Evolutionary conservation across 2,797 vertebrate genomes (phyloP).

Genomic region (Karalla daura): DNA sequence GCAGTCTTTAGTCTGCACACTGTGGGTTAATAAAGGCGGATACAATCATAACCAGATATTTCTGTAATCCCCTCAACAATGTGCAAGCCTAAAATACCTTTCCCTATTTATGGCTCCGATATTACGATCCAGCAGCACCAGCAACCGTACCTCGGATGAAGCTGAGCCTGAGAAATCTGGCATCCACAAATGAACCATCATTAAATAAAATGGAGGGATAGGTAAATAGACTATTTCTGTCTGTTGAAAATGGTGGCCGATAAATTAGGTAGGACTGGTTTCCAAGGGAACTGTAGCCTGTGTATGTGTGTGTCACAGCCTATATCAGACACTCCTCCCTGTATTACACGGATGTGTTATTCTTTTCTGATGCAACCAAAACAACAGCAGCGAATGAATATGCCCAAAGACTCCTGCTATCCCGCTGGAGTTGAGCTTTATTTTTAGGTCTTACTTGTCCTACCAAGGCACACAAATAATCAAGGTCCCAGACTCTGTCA

Average conservation of each 20-base stretch:
- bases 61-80: constrained; percentile 12
- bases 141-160: not conserved
- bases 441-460: not conserved
- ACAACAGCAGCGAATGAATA: not conserved
- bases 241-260: constrained; percentile 74
- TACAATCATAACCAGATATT: constrained; percentile 2
- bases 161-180: not conserved
- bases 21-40: not conserved
- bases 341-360: not conserved
- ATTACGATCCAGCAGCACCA: not conserved
- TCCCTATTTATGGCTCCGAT: not conserved
- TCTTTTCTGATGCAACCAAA: not conserved
- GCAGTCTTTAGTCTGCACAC: not conserved
- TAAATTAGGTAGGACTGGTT: constrained; percentile 69
- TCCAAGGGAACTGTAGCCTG: constrained; percentile 78
- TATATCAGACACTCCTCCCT: constrained; percentile 14
- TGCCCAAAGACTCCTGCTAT: not conserved
- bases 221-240: constrained; percentile 55
- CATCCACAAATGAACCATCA: constrained; percentile 9
- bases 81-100: constrained; percentile 13
- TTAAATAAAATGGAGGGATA: constrained; percentile 40
- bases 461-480: not conserved
- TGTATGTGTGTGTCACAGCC: constrained; percentile 46
- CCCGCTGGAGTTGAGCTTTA: not conserved
- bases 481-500: not conserved